Evolutionary conservation across 2,113 vertebrate genomes (phyloP).

Genomic region (Lota lota): DNA sequence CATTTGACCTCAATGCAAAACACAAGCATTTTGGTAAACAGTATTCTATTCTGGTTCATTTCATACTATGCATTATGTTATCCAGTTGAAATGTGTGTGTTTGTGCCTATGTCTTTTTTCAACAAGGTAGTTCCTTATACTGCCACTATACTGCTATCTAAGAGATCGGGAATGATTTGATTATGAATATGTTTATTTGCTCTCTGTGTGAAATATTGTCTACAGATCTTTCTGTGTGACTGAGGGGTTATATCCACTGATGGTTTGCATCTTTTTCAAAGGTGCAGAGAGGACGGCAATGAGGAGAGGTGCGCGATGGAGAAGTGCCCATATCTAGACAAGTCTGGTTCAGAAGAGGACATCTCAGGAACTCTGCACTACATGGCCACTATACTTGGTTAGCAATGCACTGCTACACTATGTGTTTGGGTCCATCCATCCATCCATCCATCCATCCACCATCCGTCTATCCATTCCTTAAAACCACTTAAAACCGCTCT

Average conservation of each 20-base stretch:
- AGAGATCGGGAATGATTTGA: slow-evolving; percentile 10
- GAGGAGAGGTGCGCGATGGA: slow-evolving; percentile 82
- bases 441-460: too few species aligned
- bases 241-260: background rate
- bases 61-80: too few species aligned
- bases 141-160: background rate
- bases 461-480: too few species aligned
- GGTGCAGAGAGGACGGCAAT: slow-evolving; percentile 82
- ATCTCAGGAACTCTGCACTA: slow-evolving; percentile 94
- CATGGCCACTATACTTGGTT: slow-evolving; percentile 90
- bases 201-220: background rate
- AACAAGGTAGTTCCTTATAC: background rate
- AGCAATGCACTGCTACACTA: slow-evolving; percentile 22
- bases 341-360: slow-evolving; percentile 85
- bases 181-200: background rate
- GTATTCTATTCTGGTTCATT: too few species aligned
- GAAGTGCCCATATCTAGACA: slow-evolving; percentile 85
- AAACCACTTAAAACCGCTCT: too few species aligned
- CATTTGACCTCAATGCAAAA: too few species aligned
- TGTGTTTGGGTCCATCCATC: background rate
- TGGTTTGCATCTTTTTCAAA: slow-evolving; percentile 50
- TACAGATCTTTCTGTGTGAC: slow-evolving; percentile 13
- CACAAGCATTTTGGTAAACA: too few species aligned
- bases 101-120: background rate
- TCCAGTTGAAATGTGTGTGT: background rate